Base-by-base conservation (phyloP, 1,140 invertebrate genomes). In the Drosophila auraria region DNA sequence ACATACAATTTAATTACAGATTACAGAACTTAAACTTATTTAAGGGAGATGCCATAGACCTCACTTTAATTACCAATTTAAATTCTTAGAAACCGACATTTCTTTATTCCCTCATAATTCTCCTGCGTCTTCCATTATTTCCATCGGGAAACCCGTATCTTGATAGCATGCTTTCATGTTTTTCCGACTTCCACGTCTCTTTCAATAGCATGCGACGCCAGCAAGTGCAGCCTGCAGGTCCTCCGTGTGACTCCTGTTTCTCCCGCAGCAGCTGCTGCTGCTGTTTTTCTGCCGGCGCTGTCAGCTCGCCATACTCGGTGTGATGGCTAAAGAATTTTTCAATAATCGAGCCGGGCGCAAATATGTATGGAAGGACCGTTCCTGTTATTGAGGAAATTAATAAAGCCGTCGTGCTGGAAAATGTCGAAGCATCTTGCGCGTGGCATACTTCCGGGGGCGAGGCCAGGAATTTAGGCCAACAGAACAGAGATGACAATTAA, bases 351-450 rank as follows among this genome's bases (percentile, higher is more conserved):
- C 75, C 56, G 59, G 65, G 66, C 75, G 50, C 59, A 79, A 79
- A 69, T 71, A 78, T 79, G 74, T 64, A 73, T 56, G 20, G 38
- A 1, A 23, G 20, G 54, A 56, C 66, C 44, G 25, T 30, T 23
- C 30, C 44, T 53, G 50, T 50, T 65, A 77, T 83, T 65, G 59
- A 68, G 62, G n/a, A 78, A 84, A 87, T 83, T 86, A 86, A 84
- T 84, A 86, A 84, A 44, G 50, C 38, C 68, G 15, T 71, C 53
- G 23, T 40, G n/a, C 38, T 53, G 45, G 54, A 61, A 72, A 60
- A 73, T 73, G 68, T 72, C 45, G 68, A 51, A 72, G 70, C 70
- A 51, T 73, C 53, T 73, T 72, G 54, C 68, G 54, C 70, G 54
- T 72, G 53, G 70, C 66, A 71, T 59, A 36, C 40, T 70, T 70